Evolutionary conservation across 2,888 invertebrate species (phyloP).

Genomic region (Drosophila eohydei): DNA sequence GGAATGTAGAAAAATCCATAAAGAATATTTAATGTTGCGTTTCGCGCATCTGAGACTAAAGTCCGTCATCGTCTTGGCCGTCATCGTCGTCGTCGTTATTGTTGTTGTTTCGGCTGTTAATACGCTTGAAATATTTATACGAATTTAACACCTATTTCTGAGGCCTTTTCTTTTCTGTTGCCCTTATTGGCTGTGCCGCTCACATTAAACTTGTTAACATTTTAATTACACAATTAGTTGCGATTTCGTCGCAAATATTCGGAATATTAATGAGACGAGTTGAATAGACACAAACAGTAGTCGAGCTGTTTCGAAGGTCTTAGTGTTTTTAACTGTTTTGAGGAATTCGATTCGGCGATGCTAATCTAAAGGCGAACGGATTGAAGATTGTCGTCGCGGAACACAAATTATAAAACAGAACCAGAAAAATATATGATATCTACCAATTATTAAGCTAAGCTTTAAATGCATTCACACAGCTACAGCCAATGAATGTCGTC

Average conservation of each 20-base stretch:
- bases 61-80: conserved; percentile 37
- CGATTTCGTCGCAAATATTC: conserved; percentile 54
- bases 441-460: not conserved
- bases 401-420: not conserved
- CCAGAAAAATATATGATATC: not conserved
- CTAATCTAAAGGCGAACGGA: not conserved
- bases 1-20: conserved; percentile 55
- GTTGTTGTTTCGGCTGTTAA: conserved; percentile 40
- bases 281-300: not conserved
- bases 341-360: not conserved
- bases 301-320: not conserved
- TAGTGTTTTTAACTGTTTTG: not conserved
- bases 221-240: conserved; percentile 77
- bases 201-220: conserved; percentile 71
- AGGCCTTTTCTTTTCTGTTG: conserved; percentile 15
- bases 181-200: conserved; percentile 28
- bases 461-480: not conserved
- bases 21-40: conserved; percentile 60
- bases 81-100: conserved; percentile 6
- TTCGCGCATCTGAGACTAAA: conserved; percentile 38
- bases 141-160: conserved; percentile 66
- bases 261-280: conserved; percentile 44
- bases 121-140: conserved; percentile 67
- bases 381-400: not conserved
- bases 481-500: not conserved